A percentile compares a stretch with the other conserved stretches of the same genome.
Evolutionary conservation across 2,888 invertebrate species (phyloP).

Genomic region (Eristalis tenax): DNA sequence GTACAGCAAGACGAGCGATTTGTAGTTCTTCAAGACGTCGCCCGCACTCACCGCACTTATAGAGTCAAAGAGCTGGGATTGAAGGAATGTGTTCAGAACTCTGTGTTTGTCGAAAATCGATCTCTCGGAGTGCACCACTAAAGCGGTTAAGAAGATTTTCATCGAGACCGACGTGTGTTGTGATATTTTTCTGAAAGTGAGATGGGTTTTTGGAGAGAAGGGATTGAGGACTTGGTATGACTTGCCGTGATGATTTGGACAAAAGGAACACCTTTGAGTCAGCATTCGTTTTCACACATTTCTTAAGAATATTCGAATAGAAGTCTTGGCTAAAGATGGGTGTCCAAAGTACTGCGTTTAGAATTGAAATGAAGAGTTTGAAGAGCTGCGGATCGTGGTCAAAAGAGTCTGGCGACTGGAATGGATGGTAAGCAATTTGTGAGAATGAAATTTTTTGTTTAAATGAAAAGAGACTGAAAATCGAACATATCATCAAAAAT

Average conservation of each 20-base stretch:
- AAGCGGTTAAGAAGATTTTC: slow-evolving; percentile 45
- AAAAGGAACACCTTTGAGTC: slow-evolving; percentile 24
- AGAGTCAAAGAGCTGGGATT: neutral
- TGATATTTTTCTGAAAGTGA: slow-evolving; percentile 17
- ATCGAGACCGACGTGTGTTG: slow-evolving; percentile 26
- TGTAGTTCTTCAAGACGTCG: neutral
- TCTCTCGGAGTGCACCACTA: neutral
- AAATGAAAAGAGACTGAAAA: too few species aligned
- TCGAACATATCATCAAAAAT: too few species aligned
- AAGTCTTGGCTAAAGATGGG: slow-evolving; percentile 26
- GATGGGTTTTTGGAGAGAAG: neutral
- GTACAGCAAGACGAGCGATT: slow-evolving; percentile 26
- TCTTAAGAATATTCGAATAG: slow-evolving; percentile 13
- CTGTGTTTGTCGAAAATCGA: slow-evolving; percentile 2
- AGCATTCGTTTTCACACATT: slow-evolving; percentile 1
- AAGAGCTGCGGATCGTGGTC: slow-evolving; percentile 8
- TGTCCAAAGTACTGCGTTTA: slow-evolving; percentile 48
- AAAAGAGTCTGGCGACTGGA: neutral
- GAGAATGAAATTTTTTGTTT: too few species aligned
- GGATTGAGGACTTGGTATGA: neutral
- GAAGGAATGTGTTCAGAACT: slow-evolving; percentile 33
- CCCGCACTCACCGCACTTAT: neutral
- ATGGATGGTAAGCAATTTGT: neutral
- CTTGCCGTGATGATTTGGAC: slow-evolving; percentile 31
- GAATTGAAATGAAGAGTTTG: slow-evolving; percentile 23